These are phyloP conservation scores for Phrynocephalus vlangalii DNA, from an alignment of 2,797 vertebrate genomes.

Conservation along the genomic window DNA sequence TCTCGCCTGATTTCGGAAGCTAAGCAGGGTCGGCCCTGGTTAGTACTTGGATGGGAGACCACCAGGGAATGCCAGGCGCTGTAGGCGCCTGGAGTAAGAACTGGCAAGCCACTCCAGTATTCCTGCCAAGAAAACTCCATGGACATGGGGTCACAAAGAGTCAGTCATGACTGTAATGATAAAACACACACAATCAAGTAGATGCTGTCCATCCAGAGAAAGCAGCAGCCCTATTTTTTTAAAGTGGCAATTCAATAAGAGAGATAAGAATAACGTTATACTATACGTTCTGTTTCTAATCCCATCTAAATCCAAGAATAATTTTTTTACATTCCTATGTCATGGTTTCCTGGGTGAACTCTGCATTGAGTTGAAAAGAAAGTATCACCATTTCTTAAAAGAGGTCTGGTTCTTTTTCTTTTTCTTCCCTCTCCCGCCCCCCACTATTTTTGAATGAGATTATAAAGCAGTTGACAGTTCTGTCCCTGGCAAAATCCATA, in stretches of 20 bases:
- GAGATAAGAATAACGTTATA: neutral
- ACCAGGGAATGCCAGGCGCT: no score
- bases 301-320: neutral
- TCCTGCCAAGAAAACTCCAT: no score
- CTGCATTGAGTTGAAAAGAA: constrained; percentile 50
- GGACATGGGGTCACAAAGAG: no score
- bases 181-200: no score
- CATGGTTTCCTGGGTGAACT: constrained; percentile 44
- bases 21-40: no score
- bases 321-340: constrained; percentile 47
- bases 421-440: neutral
- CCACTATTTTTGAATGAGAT: constrained; percentile 53
- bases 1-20: no score
- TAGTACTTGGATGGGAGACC: no score
- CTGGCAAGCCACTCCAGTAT: no score
- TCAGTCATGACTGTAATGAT: no score
- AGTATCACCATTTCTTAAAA: constrained; percentile 54
- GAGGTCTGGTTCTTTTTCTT: constrained; percentile 39
- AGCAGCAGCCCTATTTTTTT: neutral
- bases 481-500: constrained; percentile 31
- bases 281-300: neutral
- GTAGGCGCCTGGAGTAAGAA: no score
- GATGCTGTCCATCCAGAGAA: neutral
- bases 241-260: neutral
- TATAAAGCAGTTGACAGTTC: constrained; percentile 60